These are phyloP conservation scores for Botia kubotai DNA, from an alignment of 2,797 vertebrate species.

Conservation along the genomic window DNA sequence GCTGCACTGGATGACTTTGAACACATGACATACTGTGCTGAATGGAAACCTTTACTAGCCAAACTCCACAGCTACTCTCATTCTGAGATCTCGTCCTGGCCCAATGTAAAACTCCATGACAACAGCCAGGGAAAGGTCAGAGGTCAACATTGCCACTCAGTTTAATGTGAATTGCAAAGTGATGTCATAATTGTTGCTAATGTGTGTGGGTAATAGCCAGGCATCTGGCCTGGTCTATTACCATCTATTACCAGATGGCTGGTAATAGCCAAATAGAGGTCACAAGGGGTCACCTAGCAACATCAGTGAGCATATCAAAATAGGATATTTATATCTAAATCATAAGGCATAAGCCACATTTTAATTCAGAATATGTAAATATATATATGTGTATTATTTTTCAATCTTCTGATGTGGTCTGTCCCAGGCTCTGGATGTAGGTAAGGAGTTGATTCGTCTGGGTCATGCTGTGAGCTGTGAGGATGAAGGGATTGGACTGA, in stretches of 20 bases:
- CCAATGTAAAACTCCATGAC: conserved; percentile 81
- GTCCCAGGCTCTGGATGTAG: conserved; percentile 81
- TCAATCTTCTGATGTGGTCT: not conserved
- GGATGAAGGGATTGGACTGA: conserved; percentile 63
- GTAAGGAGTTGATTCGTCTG: conserved; percentile 81
- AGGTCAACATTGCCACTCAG: not conserved
- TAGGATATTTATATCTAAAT: no score
- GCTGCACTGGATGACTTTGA: conserved; percentile 86
- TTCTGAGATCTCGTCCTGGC: conserved; percentile 80
- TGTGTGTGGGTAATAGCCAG: not conserved
- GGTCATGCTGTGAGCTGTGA: conserved; percentile 78
- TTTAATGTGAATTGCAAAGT: not conserved
- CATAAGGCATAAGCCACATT: no score
- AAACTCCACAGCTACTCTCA: conserved; percentile 88
- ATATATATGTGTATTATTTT: not conserved
- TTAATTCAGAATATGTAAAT: no score
- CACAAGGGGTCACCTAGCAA: no score
- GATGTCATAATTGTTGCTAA: not conserved
- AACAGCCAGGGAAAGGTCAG: conserved; percentile 75
- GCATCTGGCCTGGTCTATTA: no score
- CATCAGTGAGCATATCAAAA: no score
- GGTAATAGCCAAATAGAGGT: no score
- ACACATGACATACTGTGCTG: conserved; percentile 81
- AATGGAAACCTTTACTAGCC: conserved; percentile 86
- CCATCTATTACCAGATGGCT: no score